Conservation (phyloP, 1,140 invertebrate genomes). For the Diachasmimorpha longicaudata region DNA sequence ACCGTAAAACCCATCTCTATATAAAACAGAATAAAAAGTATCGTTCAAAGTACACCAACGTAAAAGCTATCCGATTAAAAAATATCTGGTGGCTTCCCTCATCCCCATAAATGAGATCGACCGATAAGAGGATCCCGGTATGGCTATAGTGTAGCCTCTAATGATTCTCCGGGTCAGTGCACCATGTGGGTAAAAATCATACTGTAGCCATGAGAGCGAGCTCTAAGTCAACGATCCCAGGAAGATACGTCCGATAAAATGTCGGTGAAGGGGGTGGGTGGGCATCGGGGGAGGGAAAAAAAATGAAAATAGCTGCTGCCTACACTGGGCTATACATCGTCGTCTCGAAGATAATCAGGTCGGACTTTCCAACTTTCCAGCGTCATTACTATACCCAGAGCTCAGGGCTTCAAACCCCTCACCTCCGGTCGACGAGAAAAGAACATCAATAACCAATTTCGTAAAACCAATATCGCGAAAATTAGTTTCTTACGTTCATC, state of each 20-base stretch:
- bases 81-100: neutral
- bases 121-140: neutral
- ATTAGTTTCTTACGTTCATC: conserved; percentile 50
- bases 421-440: conserved; percentile 29
- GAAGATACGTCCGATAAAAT: neutral
- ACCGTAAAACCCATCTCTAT: too few species aligned
- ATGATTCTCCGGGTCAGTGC: neutral
- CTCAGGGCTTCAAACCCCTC: neutral
- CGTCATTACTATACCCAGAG: conserved; percentile 9
- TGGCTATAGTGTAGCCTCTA: neutral
- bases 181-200: neutral
- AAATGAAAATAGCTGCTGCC: neutral
- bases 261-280: neutral
- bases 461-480: conserved; percentile 58
- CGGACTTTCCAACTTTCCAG: neutral
- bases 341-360: conserved; percentile 11
- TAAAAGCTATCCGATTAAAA: conserved; percentile 4
- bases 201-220: neutral
- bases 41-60: neutral
- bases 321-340: neutral
- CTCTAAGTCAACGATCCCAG: neutral
- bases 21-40: too few species aligned
- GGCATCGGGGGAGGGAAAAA: neutral
- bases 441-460: conserved; percentile 59
- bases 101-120: neutral